These are phyloP conservation scores for Amblyteles armatorius DNA, from an alignment of 2,888 invertebrate genomes.

Conservation along the genomic window DNA sequence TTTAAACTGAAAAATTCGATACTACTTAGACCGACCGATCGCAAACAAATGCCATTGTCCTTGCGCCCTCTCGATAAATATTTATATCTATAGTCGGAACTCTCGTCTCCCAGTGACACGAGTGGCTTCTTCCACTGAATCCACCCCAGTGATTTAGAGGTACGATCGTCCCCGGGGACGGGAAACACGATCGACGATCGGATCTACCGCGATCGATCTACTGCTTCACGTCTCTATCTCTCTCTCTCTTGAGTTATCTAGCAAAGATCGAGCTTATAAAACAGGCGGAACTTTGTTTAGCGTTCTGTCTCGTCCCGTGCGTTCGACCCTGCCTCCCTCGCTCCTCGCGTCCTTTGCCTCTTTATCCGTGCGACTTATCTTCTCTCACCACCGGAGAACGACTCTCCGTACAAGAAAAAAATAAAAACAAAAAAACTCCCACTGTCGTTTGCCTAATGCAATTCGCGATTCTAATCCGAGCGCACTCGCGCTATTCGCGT, in stretches of 20 bases:
- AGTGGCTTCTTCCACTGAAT: slow-evolving; percentile 47
- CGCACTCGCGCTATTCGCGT: slow-evolving; percentile 47
- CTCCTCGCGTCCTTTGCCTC: slow-evolving; percentile 15
- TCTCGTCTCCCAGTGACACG: slow-evolving; percentile 29
- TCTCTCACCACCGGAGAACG: background rate
- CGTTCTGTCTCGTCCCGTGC: slow-evolving; percentile 16
- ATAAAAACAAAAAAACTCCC: slow-evolving; percentile 39
- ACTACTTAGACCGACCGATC: slow-evolving; percentile 59
- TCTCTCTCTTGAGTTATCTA: slow-evolving; percentile 57
- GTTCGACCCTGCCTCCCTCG: background rate
- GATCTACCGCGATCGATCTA: slow-evolving; percentile 73
- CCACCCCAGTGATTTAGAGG: slow-evolving; percentile 76
- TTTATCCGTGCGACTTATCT: slow-evolving; percentile 42
- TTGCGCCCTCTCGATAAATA: slow-evolving; percentile 23
- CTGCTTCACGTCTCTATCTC: slow-evolving; percentile 58
- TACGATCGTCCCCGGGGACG: slow-evolving; percentile 54
- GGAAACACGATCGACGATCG: slow-evolving; percentile 76
- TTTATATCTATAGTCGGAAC: slow-evolving; percentile 40
- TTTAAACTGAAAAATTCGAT: slow-evolving; percentile 72
- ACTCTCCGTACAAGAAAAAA: slow-evolving; percentile 16
- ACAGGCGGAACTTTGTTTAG: slow-evolving; percentile 28
- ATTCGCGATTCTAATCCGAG: slow-evolving; percentile 65
- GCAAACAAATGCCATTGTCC: slow-evolving; percentile 69
- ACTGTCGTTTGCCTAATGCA: slow-evolving; percentile 58
- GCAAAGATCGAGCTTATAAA: slow-evolving; percentile 58